Base-by-base conservation (phyloP, 1,140 invertebrate species). In the Lepidurus couesii region DNA sequence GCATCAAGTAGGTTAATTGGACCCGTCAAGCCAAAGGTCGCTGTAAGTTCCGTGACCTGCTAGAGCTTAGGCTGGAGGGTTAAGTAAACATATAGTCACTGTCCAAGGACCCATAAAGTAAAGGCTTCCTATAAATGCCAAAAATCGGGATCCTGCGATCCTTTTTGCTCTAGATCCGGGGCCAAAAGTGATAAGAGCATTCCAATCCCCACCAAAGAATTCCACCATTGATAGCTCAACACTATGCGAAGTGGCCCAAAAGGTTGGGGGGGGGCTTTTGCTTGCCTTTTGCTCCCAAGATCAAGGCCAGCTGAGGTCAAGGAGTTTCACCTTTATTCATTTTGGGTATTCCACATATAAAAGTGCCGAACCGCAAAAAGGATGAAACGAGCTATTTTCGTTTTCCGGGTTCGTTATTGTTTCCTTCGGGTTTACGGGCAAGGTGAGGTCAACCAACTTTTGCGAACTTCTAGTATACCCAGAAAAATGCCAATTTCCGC, bases 351-450 rank as follows among this genome's bases (percentile, higher is more conserved):
- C 21, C 53, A 2, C 53, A 16, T 65, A 21, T 65, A 65, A 65
- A 65, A n/a, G 53, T 21, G 16, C 53, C 53, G 1, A 65, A 65
- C 8, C 53, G 4, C 16, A 65, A 21, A 47, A 47, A 16, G 45
- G 5, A 47, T 47, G 45, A 34, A 34, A 34, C 53, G 53, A 65
- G n/a, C 16, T 65, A 13, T 21, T 65, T 65, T 65, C 53, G 53
- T 65, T 65, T 47, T 47, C 45, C 45, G 16, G 45, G 45, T 47
- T 65, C 53, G 53, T 65, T 65, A 16, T 65, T 65, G 53, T 65
- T 65, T 21, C n/a, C 7, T 65, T 11, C 21, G 21, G 53, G 53
- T 65, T n/a, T 65, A n/a, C 2, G 6, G 16, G 53, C 9, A 1
- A 21, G 16, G 16, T 21, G 6, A 7, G 53, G 53, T 65, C 53